phyloP scores from a whole-genome alignment of 2,888 invertebrate genomes.

The Escarpia spicata region DNA sequence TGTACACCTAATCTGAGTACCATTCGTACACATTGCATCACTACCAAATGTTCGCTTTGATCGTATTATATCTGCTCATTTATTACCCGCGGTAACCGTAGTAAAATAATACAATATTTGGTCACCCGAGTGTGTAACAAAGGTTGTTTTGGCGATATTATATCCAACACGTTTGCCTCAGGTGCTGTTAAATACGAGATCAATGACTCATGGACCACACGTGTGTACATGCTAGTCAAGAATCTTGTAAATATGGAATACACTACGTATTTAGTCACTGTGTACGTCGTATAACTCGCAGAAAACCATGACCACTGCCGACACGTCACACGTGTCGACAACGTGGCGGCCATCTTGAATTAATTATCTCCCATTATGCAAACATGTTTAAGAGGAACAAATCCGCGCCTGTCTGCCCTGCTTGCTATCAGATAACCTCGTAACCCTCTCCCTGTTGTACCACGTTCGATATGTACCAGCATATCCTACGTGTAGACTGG shows the following conservation, averaged over 20 bases:
- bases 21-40: too few relatives aligned
- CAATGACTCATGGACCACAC: not conserved
- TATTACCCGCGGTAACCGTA: too few relatives aligned
- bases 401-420: not conserved
- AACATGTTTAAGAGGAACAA: not conserved
- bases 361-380: not conserved
- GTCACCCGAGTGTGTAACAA: too few relatives aligned
- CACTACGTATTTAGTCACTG: not conserved
- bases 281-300: not conserved
- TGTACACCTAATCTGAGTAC: too few relatives aligned
- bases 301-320: not conserved
- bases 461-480: not conserved
- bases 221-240: too few relatives aligned
- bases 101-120: too few relatives aligned
- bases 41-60: too few relatives aligned
- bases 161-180: not conserved
- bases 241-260: too few relatives aligned
- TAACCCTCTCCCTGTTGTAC: not conserved
- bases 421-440: not conserved
- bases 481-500: not conserved
- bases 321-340: not conserved
- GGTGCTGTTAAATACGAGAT: not conserved
- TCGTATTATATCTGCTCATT: too few relatives aligned
- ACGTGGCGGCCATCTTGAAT: slow-evolving; percentile 3
- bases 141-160: not conserved